These are phyloP conservation scores for Caenorhabditis tropicalis DNA, from an alignment of 1,140 invertebrate genomes.

Conservation along the genomic window DNA sequence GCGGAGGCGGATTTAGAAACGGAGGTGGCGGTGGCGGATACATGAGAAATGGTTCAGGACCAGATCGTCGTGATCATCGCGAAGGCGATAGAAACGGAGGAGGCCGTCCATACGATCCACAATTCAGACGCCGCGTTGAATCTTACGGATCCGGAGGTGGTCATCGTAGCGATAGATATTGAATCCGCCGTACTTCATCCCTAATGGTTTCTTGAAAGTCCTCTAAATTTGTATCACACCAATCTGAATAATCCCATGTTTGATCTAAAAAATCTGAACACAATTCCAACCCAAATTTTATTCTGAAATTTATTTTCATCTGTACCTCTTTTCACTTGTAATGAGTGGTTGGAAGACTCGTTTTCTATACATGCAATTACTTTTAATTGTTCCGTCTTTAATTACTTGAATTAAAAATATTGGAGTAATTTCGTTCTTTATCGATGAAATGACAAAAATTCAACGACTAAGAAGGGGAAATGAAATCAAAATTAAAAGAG, in stretches of 20 bases:
- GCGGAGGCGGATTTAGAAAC: constrained; percentile 1
- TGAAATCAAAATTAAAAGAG: neutral
- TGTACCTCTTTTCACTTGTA: too few relatives aligned
- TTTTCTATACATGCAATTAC: neutral
- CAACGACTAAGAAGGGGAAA: neutral
- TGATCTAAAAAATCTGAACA: neutral
- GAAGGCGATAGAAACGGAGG: neutral
- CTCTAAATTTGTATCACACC: too few relatives aligned
- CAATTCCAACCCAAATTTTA: neutral
- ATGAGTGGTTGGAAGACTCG: too few relatives aligned
- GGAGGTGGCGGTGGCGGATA: neutral
- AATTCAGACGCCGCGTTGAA: constrained; percentile 28
- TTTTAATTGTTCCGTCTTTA: neutral
- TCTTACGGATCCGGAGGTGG: neutral
- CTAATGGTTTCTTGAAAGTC: neutral
- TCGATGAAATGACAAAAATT: too few relatives aligned
- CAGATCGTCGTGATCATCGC: neutral
- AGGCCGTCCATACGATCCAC: constrained; percentile 25
- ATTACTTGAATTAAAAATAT: too few relatives aligned
- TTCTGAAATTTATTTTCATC: neutral
- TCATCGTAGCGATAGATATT: neutral
- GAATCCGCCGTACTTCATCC: neutral
- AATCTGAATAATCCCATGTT: neutral
- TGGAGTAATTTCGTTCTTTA: too few relatives aligned
- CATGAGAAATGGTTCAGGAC: neutral